Evolutionary conservation across 1,140 invertebrate genomes (phyloP).

Genomic region (Papilio machaon): DNA sequence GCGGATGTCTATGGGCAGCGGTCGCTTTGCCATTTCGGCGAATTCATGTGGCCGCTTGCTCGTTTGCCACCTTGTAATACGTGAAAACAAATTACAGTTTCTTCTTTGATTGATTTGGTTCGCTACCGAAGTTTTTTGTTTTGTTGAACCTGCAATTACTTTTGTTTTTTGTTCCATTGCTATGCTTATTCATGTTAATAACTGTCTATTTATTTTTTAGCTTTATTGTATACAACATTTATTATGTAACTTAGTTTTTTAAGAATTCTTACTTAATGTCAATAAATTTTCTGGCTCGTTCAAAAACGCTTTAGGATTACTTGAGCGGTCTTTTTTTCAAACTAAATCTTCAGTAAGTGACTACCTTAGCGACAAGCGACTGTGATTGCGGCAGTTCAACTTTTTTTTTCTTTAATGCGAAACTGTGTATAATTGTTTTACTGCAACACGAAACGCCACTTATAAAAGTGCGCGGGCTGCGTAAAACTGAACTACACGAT

Average conservation of each 20-base stretch:
- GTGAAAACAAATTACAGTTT: conserved; percentile 4
- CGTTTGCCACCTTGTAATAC: too few species aligned
- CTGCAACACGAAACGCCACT: conserved; percentile 21
- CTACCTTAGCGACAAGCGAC: too few species aligned
- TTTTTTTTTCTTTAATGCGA: neutral
- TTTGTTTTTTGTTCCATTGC: neutral
- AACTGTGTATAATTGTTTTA: conserved; percentile 25
- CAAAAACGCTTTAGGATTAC: too few species aligned
- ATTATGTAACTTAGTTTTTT: too few species aligned
- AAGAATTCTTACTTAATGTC: too few species aligned
- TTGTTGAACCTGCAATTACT: neutral
- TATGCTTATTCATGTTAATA: conserved; percentile 9
- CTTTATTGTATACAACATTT: neutral
- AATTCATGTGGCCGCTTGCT: too few species aligned
- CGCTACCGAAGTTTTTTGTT: conserved; percentile 6
- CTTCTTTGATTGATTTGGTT: conserved; percentile 3
- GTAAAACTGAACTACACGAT: conserved; percentile 32
- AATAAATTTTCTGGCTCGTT: too few species aligned
- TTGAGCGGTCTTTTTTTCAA: too few species aligned
- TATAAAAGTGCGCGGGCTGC: conserved; percentile 22
- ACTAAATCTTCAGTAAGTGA: too few species aligned
- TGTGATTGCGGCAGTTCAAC: neutral
- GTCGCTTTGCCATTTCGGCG: too few species aligned
- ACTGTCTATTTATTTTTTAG: neutral
- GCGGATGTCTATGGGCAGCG: too few species aligned